These are phyloP conservation scores for Rhopalosiphum padi DNA, from an alignment of 1,140 invertebrate species.

Conservation along the genomic window DNA sequence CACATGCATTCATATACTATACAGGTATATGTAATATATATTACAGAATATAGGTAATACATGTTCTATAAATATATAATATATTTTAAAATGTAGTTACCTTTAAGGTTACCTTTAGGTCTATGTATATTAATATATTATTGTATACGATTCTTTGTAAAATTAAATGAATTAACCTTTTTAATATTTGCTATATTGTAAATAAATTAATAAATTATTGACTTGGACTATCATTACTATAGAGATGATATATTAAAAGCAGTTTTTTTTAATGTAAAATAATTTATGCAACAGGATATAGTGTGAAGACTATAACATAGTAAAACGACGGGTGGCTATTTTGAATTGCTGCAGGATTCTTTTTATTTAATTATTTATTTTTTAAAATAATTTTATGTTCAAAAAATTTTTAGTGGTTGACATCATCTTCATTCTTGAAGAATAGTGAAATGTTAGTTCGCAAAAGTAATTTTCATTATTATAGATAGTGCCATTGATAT, in stretches of 20 bases:
- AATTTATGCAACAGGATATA: conserved; percentile 9
- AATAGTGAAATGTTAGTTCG: background rate
- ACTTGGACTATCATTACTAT: background rate
- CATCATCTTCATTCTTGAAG: background rate
- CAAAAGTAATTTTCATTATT: background rate
- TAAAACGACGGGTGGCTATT: conserved; percentile 16
- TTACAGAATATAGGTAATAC: background rate
- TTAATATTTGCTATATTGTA: background rate
- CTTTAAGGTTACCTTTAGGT: background rate
- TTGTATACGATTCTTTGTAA: too few species aligned
- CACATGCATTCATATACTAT: background rate
- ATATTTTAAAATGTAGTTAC: background rate
- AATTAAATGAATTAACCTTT: background rate
- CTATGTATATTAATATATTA: background rate
- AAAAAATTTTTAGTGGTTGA: background rate
- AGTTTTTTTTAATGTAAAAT: background rate
- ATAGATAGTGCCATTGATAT: background rate
- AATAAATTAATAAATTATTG: background rate
- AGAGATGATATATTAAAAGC: conserved; percentile 4
- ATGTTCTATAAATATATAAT: background rate
- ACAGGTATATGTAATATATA: background rate
- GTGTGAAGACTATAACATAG: background rate
- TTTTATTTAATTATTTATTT: background rate
- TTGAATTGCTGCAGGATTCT: background rate
- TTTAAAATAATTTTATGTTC: background rate